These are phyloP conservation scores for Oceanodroma leucorhoa DNA, from an alignment of 2,797 vertebrate genomes.

Conservation along the genomic window DNA sequence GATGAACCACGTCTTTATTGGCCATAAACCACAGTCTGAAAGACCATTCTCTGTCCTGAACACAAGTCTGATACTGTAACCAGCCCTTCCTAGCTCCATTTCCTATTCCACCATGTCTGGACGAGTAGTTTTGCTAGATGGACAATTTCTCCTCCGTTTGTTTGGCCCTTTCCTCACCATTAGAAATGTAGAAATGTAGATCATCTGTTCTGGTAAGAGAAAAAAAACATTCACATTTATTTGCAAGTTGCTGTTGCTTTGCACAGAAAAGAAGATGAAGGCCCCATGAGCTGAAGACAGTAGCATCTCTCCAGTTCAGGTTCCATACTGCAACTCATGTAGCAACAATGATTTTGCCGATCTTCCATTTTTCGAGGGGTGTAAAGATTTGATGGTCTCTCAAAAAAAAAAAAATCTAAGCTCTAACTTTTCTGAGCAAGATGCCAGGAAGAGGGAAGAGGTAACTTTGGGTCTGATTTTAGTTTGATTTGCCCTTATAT, in stretches of 20 bases:
- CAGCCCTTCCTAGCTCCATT: neutral
- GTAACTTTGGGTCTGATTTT: neutral
- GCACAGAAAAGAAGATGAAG: neutral
- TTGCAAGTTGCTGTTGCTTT: neutral
- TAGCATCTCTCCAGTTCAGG: neutral
- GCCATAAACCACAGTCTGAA: neutral
- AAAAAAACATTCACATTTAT: neutral
- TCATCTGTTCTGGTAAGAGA: neutral
- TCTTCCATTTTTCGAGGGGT: neutral
- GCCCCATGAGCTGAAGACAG: neutral
- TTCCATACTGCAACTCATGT: neutral
- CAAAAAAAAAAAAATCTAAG: neutral
- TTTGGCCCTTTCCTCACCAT: neutral
- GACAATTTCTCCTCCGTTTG: neutral
- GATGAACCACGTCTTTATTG: neutral
- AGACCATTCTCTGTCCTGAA: neutral
- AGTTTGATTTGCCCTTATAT: neutral
- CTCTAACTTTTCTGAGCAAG: neutral
- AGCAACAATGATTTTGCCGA: neutral
- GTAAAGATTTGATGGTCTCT: neutral
- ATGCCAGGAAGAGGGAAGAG: neutral
- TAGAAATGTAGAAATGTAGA: neutral
- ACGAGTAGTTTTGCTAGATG: neutral
- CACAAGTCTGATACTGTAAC: neutral
- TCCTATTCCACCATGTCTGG: neutral